A percentile compares a stretch with the other conserved stretches of the same genome.
phyloP scores from a whole-genome alignment of 1,140 invertebrate species.

The Hylaeus anthracinus region DNA sequence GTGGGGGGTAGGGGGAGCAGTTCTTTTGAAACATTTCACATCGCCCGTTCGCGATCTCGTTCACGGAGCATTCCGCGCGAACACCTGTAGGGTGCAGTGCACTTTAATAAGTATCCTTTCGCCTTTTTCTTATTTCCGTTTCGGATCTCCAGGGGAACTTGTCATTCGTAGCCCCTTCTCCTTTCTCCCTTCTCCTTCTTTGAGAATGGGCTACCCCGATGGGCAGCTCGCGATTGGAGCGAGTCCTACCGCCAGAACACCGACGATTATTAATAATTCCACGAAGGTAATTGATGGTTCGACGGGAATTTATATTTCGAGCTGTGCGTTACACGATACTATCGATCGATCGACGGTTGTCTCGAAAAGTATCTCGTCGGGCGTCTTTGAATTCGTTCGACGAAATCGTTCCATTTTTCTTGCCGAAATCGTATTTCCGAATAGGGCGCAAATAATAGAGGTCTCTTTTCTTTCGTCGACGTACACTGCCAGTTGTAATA shows the following conservation, averaged over 20 bases:
- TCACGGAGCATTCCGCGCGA: conserved; percentile 38
- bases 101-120: conserved; percentile 63
- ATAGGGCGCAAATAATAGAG: too few species aligned
- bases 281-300: conserved; percentile 47
- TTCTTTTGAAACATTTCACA: background rate
- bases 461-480: too few species aligned
- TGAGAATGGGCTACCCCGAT: conserved; percentile 29
- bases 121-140: conserved; percentile 44
- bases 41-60: conserved; percentile 17
- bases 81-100: conserved; percentile 57
- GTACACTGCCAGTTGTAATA: too few species aligned
- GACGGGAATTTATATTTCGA: conserved; percentile 39
- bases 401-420: background rate
- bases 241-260: conserved; percentile 40
- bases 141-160: conserved; percentile 42
- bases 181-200: background rate
- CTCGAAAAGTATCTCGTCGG: background rate
- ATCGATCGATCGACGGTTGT: conserved; percentile 36
- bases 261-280: conserved; percentile 64
- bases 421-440: too few species aligned
- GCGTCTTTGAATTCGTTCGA: background rate
- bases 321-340: conserved; percentile 19
- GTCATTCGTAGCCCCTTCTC: conserved; percentile 36
- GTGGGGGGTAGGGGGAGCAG: background rate
- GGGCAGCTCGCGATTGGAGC: conserved; percentile 58